Base-by-base conservation (phyloP, 2,888 invertebrate species). In the Tachina grossa region DNA sequence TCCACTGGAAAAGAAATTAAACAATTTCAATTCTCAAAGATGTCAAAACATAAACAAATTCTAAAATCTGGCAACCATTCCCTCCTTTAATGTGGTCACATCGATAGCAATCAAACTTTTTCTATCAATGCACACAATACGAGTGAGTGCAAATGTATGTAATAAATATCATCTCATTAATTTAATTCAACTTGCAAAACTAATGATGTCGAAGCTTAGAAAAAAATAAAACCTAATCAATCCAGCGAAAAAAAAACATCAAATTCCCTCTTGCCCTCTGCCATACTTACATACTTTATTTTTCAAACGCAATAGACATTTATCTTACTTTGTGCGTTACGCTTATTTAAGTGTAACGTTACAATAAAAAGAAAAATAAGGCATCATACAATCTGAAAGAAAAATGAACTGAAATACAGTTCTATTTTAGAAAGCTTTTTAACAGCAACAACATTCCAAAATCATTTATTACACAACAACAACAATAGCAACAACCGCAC, bases 381-480 rank as follows among this genome's bases (percentile, higher is more conserved):
- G 16, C 51, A 78, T 63, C 45, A 53, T 41, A 43, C 47, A 79
- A 45, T 22, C 65, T 22, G n/a, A n/a, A 31, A 14, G 16, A 61
- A 19, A 19, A 49, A 16, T 9, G 43, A 55, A 57, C 19, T 41
- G 9, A 51, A 16, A 39, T 43, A 41, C 41, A 22, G 66, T 81
- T 75, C 53, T 57, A 55, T 71, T 78, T 79, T 85, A 82, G 82
- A 85, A 85, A 85, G 85, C 85, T 85, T 69, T 31, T 31, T 31
- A 63, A 51, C 61, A 66, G 47, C 72, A 85, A 85, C 78, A 84
- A 49, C 69, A 82, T 85, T 85, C 79, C 75, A 79, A 71, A 84
- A 82, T 79, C 82, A 82, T 82, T 82, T 78, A 82, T 82, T 85
- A 82, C 22, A 85, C 74, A 78, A 82, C 74, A 84, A 69, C 65